A percentile compares a stretch with the other conserved stretches of the same genome.
Conservation (phyloP, 2,113 vertebrate genomes). For the Protobothrops mucrosquamatus region DNA sequence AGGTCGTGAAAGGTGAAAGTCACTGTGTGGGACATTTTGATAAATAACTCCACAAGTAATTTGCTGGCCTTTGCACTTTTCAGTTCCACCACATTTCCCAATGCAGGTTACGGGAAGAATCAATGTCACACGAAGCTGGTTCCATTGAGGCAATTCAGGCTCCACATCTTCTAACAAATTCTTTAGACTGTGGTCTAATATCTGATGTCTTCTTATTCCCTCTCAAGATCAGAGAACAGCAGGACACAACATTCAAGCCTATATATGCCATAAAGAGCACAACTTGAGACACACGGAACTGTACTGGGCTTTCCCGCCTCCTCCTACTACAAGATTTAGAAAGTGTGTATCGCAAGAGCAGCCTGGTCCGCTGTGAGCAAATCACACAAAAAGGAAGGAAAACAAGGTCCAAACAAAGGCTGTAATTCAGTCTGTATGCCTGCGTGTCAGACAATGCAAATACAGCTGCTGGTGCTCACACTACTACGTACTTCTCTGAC, state of each 20-base stretch:
- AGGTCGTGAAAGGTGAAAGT: neutral
- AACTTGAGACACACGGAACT: neutral
- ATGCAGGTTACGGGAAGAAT: neutral
- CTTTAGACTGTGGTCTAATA: neutral
- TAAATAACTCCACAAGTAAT: neutral
- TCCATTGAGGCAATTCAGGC: neutral
- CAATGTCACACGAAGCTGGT: neutral
- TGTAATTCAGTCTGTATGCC: neutral
- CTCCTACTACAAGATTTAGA: neutral
- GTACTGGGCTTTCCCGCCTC: neutral
- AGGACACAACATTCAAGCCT: neutral
- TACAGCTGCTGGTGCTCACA: neutral
- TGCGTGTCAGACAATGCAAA: neutral
- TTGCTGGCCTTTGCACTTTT: fast-evolving
- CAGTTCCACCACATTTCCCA: no score
- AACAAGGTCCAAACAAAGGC: neutral
- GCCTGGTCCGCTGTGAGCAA: neutral
- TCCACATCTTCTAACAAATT: neutral
- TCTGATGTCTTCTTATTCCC: neutral
- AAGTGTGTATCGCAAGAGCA: neutral
- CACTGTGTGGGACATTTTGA: constrained; percentile 32
- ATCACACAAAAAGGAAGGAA: constrained; percentile 13
- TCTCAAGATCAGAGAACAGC: neutral
- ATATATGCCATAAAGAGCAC: neutral
- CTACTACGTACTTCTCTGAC: neutral